Conservation (phyloP, 1,140 invertebrate genomes). For the Andricus grossulariae region DNA sequence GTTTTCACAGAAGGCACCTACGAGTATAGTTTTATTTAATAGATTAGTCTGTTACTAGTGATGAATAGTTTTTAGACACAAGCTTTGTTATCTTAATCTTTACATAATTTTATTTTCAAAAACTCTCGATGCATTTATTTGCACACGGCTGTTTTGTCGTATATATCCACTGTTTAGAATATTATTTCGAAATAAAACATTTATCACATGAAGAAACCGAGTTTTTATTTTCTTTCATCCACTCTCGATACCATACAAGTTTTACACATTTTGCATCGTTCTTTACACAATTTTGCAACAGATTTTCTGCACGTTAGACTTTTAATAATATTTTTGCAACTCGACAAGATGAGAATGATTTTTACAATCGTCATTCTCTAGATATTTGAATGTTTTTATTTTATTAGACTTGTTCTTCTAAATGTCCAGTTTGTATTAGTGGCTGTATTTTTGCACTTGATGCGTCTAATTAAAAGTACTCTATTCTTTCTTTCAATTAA, state of each 20-base stretch:
- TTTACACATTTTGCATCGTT: neutral
- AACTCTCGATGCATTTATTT: constrained; percentile 5
- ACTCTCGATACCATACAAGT: neutral
- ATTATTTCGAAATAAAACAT: constrained; percentile 11
- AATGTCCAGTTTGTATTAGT: neutral
- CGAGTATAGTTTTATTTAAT: neutral
- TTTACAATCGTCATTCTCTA: too few species aligned
- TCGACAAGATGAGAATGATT: too few species aligned
- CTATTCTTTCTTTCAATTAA: constrained; percentile 19
- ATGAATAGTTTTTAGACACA: neutral
- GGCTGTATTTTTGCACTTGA: neutral
- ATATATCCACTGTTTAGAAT: neutral
- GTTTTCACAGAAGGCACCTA: neutral
- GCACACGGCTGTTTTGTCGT: neutral
- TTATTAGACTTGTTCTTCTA: too few species aligned
- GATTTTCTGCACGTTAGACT: neutral
- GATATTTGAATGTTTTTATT: too few species aligned
- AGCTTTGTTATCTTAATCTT: neutral
- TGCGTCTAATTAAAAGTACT: neutral
- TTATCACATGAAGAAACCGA: neutral
- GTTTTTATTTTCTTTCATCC: constrained; percentile 26
- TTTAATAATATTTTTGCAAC: too few species aligned
- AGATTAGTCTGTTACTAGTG: neutral
- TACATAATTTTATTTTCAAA: neutral
- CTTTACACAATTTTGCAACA: neutral